These are phyloP conservation scores for Yponomeuta plumbellus DNA, from an alignment of 2,888 invertebrate species.

Conservation along the genomic window DNA sequence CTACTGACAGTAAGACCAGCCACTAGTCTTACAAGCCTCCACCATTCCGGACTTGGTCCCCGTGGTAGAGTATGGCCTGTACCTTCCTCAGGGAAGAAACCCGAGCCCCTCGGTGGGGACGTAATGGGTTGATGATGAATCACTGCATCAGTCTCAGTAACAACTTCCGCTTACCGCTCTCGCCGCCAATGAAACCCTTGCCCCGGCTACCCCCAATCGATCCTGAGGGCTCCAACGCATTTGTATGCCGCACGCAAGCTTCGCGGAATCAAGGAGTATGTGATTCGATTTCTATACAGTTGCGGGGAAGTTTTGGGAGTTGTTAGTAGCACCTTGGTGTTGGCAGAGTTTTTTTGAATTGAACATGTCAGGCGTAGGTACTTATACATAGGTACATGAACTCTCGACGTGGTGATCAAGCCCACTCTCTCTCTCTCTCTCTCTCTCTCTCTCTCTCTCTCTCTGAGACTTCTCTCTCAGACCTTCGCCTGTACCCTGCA, in stretches of 20 bases:
- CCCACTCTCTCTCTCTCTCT: no score
- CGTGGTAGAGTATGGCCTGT: no score
- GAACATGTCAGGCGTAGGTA: not conserved
- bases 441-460: no score
- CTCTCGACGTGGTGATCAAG: no score
- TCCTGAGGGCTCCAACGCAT: slow-evolving; percentile 40
- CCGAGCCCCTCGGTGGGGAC: no score
- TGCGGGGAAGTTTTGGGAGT: slow-evolving; percentile 37
- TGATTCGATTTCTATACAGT: slow-evolving; percentile 72
- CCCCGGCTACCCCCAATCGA: slow-evolving; percentile 29
- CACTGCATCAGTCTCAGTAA: not conserved
- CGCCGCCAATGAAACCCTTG: not conserved
- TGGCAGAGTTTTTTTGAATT: not conserved
- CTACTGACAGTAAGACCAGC: no score
- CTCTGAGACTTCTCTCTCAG: no score
- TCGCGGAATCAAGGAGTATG: slow-evolving; percentile 74
- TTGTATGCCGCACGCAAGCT: slow-evolving; percentile 57
- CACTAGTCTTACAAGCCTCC: no score
- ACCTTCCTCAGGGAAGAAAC: no score
- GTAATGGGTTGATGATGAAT: not conserved
- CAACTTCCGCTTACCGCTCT: not conserved
- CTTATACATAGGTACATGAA: no score
- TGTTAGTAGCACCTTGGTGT: slow-evolving; percentile 27
- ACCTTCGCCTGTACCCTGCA: no score
- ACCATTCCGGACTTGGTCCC: no score